Evolutionary conservation across 2,888 invertebrate genomes (phyloP), one percentile per base, ranked within the genome.

Genomic region (Trichacis sp.): DNA sequence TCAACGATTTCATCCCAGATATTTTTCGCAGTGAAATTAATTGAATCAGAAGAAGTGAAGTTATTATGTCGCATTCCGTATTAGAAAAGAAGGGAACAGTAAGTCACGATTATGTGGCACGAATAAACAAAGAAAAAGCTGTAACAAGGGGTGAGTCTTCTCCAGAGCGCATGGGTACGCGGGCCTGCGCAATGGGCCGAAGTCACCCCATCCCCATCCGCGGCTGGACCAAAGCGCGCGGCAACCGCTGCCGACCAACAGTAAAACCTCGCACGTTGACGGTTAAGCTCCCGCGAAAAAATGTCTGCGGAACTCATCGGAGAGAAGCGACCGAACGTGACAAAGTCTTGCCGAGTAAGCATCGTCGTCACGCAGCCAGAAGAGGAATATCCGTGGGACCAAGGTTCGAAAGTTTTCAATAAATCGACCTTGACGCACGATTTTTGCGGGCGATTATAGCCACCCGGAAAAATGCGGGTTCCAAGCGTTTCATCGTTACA

Each of bases 191-290:
- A 66, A 8, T 58, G 14, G 14, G 49, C 40, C 40, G 48, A 43
- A 50, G 42, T 54, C 51, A 62, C 62, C 68, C 70, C 74, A 72
- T 71, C 67, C 72, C 74, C 68, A 75, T 71, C 73, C 24, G 24
- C 24, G n/a, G 77, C 75, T 75, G 76, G 75, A 76, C 75, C 69
- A 69, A 75, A 75, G 66, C 70, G 69, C 73, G 72, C 72, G 76
- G 69, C 70, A 70, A 71, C 62, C 64, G 70, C 67, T 64, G 67
- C 51, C 64, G 64, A 63, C 69, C 64, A 72, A 74, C 78, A 73
- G 74, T 77, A n/a, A n/a, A n/a, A 66, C 70, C 69, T 59, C 67
- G 66, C 72, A 69, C 72, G 74, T 73, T 74, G 71, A 73, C 69
- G 69, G 52, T 61, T 61, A 61, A 46, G 58, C 61, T 50, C 56